Base-by-base conservation (phyloP, 2,888 invertebrate species). In the Coremacera marginata region DNA sequence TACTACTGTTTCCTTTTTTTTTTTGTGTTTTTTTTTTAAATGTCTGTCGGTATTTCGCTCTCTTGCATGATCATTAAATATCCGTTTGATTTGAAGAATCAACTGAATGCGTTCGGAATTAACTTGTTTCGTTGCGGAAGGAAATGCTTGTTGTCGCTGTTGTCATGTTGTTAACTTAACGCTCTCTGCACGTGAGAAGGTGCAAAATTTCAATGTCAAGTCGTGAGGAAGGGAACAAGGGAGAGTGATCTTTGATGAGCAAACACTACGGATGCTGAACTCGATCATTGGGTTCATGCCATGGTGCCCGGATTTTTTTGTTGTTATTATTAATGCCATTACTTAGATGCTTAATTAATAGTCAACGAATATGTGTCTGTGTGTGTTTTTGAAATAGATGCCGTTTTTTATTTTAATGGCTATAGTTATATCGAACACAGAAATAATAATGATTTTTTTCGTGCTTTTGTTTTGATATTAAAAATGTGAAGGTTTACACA, bases 401-500 rank as follows among this genome's bases (percentile, higher is more conserved):
- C 49, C 19, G 68, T 44, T 22, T 44, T 22, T 16, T n/a, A 44
- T 19, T 22, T 37, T 8, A 37, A 37, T 37, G 37, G 8, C 8
- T 7, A 37, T 8, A 4, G 1, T 1, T 37, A 7, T 4, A 37
- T 4, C 8, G 37, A 37, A 37, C 37, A 8, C 37, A 7, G 8
- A 37, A 8, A 37, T 37, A 8, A 7, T 7, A 5, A 8, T 22
- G 27, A 76, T 80, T 81, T 75, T 77, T 78, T n/a, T n/a, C n/a
- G n/a, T 81, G 81, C 82, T 55, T 25, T 71, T 37, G 37, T 27
- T 57, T 65, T 55, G 37, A 25, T 63, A 51, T 27, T n/a, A 60
- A 62, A 19, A 52, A 49, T 27, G 55, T 81, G 80, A 84, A 85
- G 85, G 84, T 77, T 84, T 79, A 22, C 14, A 22, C 14, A 22